Percentiles rank a stretch among this genome's conserved stretches.
phyloP scores from a whole-genome alignment of 2,113 vertebrate genomes.

The Rhizomys pruinosus region DNA sequence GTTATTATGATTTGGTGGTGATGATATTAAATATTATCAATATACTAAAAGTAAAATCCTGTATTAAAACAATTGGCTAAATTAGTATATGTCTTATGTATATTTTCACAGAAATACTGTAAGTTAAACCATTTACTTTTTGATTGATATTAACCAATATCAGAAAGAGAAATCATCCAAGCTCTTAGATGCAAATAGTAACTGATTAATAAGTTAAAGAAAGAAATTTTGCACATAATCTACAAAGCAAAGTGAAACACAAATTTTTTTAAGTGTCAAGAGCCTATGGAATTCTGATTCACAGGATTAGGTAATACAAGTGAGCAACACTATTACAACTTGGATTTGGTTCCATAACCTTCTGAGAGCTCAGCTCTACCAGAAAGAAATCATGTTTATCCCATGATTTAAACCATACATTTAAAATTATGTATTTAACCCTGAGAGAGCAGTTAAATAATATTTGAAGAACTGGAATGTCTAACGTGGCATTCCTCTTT shows the following conservation, averaged over 20 bases:
- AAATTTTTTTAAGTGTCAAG: background rate
- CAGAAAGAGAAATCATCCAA: background rate
- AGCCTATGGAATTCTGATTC: background rate
- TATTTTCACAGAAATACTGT: background rate
- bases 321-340: too few species aligned
- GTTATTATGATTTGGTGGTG: too few species aligned
- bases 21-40: background rate
- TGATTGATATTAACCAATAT: background rate
- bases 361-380: background rate
- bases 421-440: background rate
- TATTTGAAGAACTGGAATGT: background rate
- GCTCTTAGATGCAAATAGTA: too few species aligned
- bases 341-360: too few species aligned
- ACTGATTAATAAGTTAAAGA: background rate
- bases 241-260: background rate
- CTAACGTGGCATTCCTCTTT: too few species aligned
- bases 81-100: background rate
- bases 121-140: background rate
- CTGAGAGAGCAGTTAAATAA: background rate
- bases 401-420: background rate
- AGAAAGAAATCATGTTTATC: background rate
- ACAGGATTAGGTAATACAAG: background rate
- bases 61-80: background rate
- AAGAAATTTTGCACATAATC: background rate
- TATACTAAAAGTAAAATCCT: background rate